Conservation (phyloP, 1,140 invertebrate species). For the Araneus ventricosus region DNA sequence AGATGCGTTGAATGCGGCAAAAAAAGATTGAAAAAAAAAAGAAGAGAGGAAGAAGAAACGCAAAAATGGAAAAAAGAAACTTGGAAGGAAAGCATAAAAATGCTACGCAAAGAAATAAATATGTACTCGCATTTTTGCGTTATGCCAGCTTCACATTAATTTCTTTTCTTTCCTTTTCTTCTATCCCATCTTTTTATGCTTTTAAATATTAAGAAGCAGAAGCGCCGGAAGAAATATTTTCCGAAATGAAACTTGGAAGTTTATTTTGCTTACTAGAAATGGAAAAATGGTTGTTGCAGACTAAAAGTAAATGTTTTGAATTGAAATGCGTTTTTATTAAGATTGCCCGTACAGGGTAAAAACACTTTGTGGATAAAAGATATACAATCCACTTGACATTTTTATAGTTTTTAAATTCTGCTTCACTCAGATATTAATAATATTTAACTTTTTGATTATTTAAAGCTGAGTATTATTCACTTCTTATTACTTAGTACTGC, state of each 20-base stretch:
- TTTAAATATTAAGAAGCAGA: background rate
- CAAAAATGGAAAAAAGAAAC: background rate
- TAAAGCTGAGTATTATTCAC: too few species aligned
- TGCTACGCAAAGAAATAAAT: background rate
- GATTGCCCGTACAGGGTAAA: too few species aligned
- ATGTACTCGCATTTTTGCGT: background rate
- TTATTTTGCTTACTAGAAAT: background rate
- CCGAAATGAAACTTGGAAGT: background rate
- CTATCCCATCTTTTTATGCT: background rate
- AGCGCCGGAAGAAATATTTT: background rate
- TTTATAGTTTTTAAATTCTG: too few species aligned
- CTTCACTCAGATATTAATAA: too few species aligned
- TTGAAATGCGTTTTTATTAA: background rate
- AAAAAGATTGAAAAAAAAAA: background rate
- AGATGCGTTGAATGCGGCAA: background rate
- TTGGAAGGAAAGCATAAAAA: background rate
- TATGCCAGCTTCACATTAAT: background rate
- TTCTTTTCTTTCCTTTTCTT: background rate
- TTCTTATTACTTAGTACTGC: too few species aligned
- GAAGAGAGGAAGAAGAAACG: background rate
- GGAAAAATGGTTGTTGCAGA: background rate
- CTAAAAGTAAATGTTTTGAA: background rate
- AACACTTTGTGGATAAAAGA: too few species aligned
- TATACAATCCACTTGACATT: too few species aligned
- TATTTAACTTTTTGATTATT: too few species aligned